phyloP scores from a whole-genome alignment of 2,113 vertebrate species.

The Megaptera novaeangliae region DNA sequence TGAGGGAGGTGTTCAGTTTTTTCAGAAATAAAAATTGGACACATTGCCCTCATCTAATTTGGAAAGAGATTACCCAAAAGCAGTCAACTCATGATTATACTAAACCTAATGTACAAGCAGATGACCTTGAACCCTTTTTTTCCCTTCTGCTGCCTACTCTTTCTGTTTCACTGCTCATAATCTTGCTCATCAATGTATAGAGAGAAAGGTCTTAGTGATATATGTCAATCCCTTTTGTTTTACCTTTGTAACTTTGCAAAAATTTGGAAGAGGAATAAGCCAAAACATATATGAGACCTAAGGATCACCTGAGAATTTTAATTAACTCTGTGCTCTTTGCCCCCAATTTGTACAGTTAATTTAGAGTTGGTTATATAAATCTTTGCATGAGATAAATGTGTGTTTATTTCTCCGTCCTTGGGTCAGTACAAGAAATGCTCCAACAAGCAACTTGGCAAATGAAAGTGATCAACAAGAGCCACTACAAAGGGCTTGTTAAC shows the following conservation, averaged over 20 bases:
- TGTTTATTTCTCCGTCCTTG: background rate
- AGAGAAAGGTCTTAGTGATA: background rate
- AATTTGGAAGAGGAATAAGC: background rate
- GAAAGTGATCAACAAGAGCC: background rate
- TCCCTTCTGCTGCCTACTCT: background rate
- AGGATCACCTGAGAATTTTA: background rate
- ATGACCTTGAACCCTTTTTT: background rate
- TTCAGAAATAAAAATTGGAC: constrained; percentile 18
- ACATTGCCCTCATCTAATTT: background rate
- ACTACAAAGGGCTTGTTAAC: background rate
- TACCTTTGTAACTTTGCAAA: background rate
- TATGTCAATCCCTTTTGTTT: background rate
- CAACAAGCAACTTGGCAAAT: background rate
- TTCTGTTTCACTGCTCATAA: background rate
- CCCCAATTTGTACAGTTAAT: background rate
- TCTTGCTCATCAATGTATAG: background rate
- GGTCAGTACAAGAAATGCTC: background rate
- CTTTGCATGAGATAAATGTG: background rate
- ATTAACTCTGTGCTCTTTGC: background rate
- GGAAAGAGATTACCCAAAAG: background rate
- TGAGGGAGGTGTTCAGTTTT: background rate
- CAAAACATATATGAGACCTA: background rate
- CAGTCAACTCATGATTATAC: background rate
- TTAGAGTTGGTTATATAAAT: background rate
- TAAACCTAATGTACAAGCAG: background rate